These are phyloP conservation scores for Erebia ligea DNA, from an alignment of 2,888 invertebrate genomes.

Conservation along the genomic window DNA sequence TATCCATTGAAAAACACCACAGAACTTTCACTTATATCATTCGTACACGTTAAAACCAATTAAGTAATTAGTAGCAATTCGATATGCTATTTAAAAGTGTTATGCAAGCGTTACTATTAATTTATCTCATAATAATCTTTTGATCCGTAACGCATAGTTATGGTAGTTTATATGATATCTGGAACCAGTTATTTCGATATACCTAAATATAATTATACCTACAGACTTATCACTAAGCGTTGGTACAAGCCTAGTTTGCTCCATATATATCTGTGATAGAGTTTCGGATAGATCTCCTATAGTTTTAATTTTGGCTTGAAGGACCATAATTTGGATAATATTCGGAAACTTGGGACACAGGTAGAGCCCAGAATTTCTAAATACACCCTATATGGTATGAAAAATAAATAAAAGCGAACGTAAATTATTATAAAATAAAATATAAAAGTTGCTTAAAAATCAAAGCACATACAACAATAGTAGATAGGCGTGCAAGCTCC, in stretches of 20 bases:
- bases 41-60: not conserved
- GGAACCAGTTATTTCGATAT: too few relatives aligned
- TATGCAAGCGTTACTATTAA: not conserved
- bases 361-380: not conserved
- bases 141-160: not conserved
- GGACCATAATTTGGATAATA: not conserved
- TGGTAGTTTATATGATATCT: not conserved
- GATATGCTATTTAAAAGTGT: slow-evolving; percentile 2
- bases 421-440: not conserved
- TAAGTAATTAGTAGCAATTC: not conserved
- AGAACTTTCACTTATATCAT: not conserved
- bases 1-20: not conserved
- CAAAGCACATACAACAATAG: not conserved
- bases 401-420: not conserved
- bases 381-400: too few relatives aligned
- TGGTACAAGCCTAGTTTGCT: not conserved
- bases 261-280: not conserved
- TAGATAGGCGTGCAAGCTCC: slow-evolving; percentile 47
- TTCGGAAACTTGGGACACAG: not conserved
- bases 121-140: not conserved
- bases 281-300: not conserved
- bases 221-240: not conserved
- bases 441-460: not conserved
- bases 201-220: too few relatives aligned
- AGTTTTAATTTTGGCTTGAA: not conserved